A percentile compares a stretch with the other conserved stretches of the same genome.
phyloP scores from a whole-genome alignment of 2,888 invertebrate species.

The Coleophora deauratella region DNA sequence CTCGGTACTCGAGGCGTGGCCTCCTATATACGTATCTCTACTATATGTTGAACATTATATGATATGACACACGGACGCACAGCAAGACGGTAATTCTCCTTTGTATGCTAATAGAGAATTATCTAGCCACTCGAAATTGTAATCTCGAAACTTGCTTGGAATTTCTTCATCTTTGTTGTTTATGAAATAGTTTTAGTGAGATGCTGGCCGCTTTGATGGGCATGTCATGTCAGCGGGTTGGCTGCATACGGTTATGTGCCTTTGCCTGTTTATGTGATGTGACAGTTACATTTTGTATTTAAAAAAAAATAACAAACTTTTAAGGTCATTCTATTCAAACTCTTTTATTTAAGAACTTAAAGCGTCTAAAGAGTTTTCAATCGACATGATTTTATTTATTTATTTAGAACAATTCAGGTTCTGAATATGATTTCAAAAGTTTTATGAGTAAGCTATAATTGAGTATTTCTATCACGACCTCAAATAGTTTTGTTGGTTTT shows the following conservation, averaged over 20 bases:
- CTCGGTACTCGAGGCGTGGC: conserved; percentile 55
- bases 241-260: conserved; percentile 4
- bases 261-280: no score
- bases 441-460: background rate
- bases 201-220: background rate
- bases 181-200: conserved; percentile 4
- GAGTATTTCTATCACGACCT: no score
- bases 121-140: conserved; percentile 72
- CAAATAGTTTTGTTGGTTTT: no score
- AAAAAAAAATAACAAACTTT: no score
- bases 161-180: conserved; percentile 71
- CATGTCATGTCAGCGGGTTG: conserved; percentile 10
- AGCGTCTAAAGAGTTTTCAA: no score
- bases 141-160: conserved; percentile 68
- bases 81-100: conserved; percentile 69
- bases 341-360: no score
- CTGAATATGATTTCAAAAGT: conserved; percentile 1
- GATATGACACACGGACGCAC: conserved; percentile 59
- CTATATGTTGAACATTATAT: background rate
- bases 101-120: conserved; percentile 73
- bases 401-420: background rate
- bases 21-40: conserved; percentile 38
- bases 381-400: background rate
- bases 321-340: no score
- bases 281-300: no score